Conservation (phyloP, 2,888 invertebrate species). For the Cosmia trapezina region DNA sequence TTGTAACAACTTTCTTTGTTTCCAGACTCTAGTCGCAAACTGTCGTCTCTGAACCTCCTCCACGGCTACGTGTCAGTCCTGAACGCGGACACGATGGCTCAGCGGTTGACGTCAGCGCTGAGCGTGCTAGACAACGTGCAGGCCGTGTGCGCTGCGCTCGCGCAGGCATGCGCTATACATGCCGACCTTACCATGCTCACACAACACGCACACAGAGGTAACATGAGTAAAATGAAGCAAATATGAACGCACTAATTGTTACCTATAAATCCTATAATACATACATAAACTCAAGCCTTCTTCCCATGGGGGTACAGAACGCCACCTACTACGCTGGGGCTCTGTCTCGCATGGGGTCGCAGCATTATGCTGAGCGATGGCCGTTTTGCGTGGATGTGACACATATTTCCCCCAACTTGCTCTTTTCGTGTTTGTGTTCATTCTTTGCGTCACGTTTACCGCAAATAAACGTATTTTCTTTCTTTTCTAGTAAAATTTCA, state of each 20-base stretch:
- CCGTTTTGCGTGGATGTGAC: too few species aligned
- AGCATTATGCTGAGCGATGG: too few species aligned
- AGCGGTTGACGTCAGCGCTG: slow-evolving; percentile 86
- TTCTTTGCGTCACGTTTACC: too few species aligned
- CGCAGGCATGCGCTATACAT: slow-evolving; percentile 44
- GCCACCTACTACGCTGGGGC: too few species aligned
- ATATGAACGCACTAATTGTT: neutral
- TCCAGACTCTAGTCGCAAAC: slow-evolving; percentile 91
- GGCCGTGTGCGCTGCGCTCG: slow-evolving; percentile 84
- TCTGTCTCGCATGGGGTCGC: too few species aligned
- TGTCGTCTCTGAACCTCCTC: slow-evolving; percentile 91
- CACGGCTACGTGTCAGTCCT: slow-evolving; percentile 92
- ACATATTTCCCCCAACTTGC: too few species aligned
- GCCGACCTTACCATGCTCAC: slow-evolving; percentile 52
- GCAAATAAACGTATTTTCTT: too few species aligned
- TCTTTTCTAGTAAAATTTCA: too few species aligned
- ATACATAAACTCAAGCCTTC: too few species aligned
- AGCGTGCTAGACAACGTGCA: slow-evolving; percentile 88
- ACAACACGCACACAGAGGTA: slow-evolving; percentile 20
- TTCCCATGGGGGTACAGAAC: too few species aligned
- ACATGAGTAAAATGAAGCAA: neutral
- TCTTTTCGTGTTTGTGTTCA: too few species aligned
- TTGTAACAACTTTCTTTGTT: neutral
- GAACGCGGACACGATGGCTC: slow-evolving; percentile 62
- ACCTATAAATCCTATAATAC: too few species aligned